Evolutionary conservation across 2,113 vertebrate species (phyloP).

Genomic region (Brevimyrus niger): DNA sequence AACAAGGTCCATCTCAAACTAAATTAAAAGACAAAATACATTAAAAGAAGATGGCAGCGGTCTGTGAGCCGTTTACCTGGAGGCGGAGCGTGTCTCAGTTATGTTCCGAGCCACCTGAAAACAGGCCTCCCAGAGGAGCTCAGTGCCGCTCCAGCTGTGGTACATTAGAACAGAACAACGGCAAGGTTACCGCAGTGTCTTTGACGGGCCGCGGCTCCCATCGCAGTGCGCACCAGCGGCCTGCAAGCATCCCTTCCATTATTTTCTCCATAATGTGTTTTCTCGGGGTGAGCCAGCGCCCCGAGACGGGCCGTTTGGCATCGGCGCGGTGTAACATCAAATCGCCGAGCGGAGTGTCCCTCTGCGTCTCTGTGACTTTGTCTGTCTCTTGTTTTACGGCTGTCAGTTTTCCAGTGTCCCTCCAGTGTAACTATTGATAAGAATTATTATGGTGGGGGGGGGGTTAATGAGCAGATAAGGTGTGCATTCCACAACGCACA

Average conservation of each 20-base stretch:
- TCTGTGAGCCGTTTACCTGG: not conserved
- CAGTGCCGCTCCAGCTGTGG: conserved; percentile 34
- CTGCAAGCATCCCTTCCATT: conserved; percentile 2
- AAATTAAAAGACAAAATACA: conserved; percentile 2
- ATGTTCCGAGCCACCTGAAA: conserved; percentile 36
- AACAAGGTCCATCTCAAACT: not conserved
- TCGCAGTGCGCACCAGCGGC: conserved; percentile 9
- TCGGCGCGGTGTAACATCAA: not conserved
- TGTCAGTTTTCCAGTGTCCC: not conserved
- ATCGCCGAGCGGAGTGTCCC: not conserved
- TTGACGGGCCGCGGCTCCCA: conserved; percentile 34
- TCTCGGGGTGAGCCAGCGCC: conserved; percentile 15
- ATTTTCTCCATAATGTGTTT: conserved; percentile 28
- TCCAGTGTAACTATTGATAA: not conserved
- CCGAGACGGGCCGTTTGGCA: not conserved
- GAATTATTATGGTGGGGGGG: not conserved
- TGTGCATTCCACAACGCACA: not conserved
- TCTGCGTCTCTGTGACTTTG: conserved; percentile 9
- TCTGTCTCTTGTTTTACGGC: not conserved
- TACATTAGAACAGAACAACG: conserved; percentile 47
- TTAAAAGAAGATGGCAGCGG: not conserved
- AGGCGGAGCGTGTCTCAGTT: conserved; percentile 4
- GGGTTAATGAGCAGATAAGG: not conserved
- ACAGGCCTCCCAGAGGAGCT: conserved; percentile 48
- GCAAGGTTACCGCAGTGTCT: conserved; percentile 52